These are phyloP conservation scores for Microcebus murinus DNA, from an alignment of 2,113 vertebrate genomes.

Conservation along the genomic window DNA sequence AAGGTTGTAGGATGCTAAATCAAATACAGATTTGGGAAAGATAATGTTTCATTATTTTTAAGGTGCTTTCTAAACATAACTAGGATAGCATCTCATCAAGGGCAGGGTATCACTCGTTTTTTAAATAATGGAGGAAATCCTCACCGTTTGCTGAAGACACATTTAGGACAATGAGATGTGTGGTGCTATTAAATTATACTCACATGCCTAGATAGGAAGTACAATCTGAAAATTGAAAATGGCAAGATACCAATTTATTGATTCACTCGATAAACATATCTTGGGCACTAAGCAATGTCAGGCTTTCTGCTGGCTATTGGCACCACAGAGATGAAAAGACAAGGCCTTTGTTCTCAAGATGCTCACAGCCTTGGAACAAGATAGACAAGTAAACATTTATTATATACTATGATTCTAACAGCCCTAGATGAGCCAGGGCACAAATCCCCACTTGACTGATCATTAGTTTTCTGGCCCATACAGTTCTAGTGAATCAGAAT, in stretches of 20 bases:
- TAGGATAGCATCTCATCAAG: not conserved
- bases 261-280: not conserved
- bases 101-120: not conserved
- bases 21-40: not conserved
- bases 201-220: not conserved
- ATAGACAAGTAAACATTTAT: not conserved
- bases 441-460: no score
- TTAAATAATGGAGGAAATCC: conserved; percentile 25
- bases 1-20: not conserved
- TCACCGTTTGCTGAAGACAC: not conserved
- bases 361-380: not conserved
- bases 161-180: not conserved
- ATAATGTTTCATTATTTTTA: not conserved
- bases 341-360: not conserved
- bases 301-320: not conserved
- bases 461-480: not conserved
- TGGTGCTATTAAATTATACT: conserved; percentile 17
- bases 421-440: not conserved
- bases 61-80: not conserved
- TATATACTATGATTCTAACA: not conserved
- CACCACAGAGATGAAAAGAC: not conserved
- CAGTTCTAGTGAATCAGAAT: not conserved
- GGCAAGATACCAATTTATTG: not conserved
- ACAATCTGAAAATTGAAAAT: not conserved
- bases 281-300: not conserved